These are phyloP conservation scores for Pardosa pseudoannulata DNA, from an alignment of 2,888 invertebrate species.

Conservation along the genomic window DNA sequence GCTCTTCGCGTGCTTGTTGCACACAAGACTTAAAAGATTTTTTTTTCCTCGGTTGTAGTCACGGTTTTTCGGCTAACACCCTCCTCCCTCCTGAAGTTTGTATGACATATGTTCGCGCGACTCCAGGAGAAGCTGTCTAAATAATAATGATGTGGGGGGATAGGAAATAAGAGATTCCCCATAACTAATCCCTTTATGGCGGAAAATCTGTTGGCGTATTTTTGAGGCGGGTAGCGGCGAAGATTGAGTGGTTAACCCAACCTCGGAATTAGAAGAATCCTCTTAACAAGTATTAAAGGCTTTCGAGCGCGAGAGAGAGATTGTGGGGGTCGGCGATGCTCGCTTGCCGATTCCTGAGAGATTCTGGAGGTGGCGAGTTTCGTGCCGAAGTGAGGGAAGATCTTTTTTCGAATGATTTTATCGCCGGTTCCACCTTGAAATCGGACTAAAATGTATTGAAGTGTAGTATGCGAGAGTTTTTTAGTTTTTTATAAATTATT, in stretches of 20 bases:
- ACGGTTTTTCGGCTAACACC: conserved; percentile 7
- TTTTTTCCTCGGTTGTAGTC: conserved; percentile 1
- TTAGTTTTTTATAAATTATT: no score
- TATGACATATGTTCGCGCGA: conserved; percentile 63
- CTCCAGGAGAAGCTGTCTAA: not conserved
- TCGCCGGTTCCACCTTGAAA: no score
- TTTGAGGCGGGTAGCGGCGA: not conserved
- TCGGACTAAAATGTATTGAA: no score
- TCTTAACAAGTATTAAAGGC: conserved; percentile 15
- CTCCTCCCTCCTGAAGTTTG: conserved; percentile 16
- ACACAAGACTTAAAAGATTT: not conserved
- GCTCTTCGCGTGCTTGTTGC: conserved; percentile 25
- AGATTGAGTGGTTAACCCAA: conserved; percentile 4
- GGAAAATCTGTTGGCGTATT: not conserved
- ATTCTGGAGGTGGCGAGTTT: not conserved
- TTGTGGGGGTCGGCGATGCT: not conserved
- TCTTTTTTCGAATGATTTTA: no score
- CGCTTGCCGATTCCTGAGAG: no score
- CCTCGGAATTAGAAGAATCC: not conserved
- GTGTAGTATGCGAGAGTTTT: no score
- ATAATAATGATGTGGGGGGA: not conserved
- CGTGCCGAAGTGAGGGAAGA: no score
- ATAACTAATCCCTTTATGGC: conserved; percentile 45
- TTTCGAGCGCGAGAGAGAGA: not conserved
- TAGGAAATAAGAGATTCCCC: not conserved